Evolutionary conservation across 2,797 vertebrate species (phyloP).

Genomic region (Orestias chungarensis): DNA sequence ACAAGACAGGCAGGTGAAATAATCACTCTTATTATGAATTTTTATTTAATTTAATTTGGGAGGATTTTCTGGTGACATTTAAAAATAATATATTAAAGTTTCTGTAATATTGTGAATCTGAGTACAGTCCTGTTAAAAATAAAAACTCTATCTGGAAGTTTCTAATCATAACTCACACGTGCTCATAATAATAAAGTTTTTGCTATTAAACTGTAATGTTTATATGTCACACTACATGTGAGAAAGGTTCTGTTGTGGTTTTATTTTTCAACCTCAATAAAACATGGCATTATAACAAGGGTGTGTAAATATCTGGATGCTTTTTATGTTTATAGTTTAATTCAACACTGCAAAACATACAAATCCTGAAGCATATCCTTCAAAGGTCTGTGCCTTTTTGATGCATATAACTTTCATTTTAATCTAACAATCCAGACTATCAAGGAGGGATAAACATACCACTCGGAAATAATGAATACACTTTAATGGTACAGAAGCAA

Average conservation of each 20-base stretch:
- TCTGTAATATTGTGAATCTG: background rate
- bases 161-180: background rate
- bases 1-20: slow-evolving; percentile 62
- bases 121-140: background rate
- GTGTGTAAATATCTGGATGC: background rate
- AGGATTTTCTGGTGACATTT: slow-evolving; percentile 21
- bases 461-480: slow-evolving; percentile 15
- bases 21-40: slow-evolving; percentile 51
- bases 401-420: background rate
- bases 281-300: background rate
- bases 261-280: background rate
- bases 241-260: background rate
- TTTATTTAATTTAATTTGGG: slow-evolving; percentile 44
- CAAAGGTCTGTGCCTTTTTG: background rate
- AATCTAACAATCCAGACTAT: background rate
- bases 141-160: background rate
- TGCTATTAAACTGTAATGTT: background rate
- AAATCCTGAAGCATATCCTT: background rate
- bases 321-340: no score
- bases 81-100: background rate
- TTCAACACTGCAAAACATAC: background rate
- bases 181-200: no score
- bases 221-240: background rate
- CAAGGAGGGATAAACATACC: background rate
- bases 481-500: slow-evolving; percentile 9